Conservation (phyloP, 2,113 vertebrate genomes). For the Ciconia boyciana region DNA sequence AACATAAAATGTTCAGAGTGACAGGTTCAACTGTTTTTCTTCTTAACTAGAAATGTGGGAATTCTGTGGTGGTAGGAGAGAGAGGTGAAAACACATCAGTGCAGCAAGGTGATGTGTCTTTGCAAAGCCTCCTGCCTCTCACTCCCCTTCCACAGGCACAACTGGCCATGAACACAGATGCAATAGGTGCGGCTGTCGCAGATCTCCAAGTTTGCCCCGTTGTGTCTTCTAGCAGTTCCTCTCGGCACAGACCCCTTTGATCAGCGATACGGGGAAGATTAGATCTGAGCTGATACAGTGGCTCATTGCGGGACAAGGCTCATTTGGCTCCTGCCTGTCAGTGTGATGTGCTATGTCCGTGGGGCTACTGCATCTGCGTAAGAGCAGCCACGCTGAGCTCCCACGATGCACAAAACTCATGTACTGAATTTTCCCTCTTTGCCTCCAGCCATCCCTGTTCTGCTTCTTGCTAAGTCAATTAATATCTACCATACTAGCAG, state of each 20-base stretch:
- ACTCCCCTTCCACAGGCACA: neutral
- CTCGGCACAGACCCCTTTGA: neutral
- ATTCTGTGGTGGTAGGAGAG: neutral
- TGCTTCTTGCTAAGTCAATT: slow-evolving; percentile 20
- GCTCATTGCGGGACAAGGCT: neutral
- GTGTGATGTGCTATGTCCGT: rapidly evolving
- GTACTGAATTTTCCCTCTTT: neutral
- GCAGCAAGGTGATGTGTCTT: rapidly evolving
- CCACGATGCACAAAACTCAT: neutral
- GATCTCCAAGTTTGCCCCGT: rapidly evolving
- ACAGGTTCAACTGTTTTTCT: neutral
- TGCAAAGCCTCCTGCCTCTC: neutral
- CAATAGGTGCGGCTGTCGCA: neutral
- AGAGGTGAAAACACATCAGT: neutral
- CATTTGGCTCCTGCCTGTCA: neutral
- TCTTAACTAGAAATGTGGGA: neutral
- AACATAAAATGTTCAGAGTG: neutral
- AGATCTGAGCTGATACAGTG: neutral
- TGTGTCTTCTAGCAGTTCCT: neutral
- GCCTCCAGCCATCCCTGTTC: slow-evolving; percentile 28
- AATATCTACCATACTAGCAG: neutral
- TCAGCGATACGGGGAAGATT: neutral
- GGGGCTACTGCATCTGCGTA: neutral
- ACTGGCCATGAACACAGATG: rapidly evolving
- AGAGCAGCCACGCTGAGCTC: neutral